Base-by-base conservation (phyloP, 2,888 invertebrate species). In the Pogonocherus hispidulus region DNA sequence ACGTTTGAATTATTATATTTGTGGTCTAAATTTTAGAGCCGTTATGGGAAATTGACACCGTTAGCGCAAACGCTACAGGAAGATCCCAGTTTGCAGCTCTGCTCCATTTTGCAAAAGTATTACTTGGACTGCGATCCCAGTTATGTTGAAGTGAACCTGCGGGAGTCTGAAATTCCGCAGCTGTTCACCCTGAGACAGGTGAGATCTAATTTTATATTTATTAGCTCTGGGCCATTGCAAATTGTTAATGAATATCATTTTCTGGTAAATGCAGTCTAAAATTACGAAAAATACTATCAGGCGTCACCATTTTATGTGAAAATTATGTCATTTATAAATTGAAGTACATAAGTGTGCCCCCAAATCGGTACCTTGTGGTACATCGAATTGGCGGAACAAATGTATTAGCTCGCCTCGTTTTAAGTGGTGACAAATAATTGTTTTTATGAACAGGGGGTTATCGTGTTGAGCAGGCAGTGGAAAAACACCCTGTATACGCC, bases 401-500 rank as follows among this genome's bases (percentile, higher is more conserved):
- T n/a, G n/a, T n/a, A n/a, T n/a, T n/a, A n/a, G n/a, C n/a, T n/a
- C n/a, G n/a, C n/a, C n/a, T n/a, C n/a, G n/a, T n/a, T n/a, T n/a
- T n/a, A n/a, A n/a, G 4, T 32, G 9, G 8, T 5, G 11, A 8
- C 11, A 2, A 32, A 11, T 11, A 2, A 2, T 32, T 9, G 32
- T 44, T 67, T 67, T 70, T 66, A 57, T 77, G 79, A 83, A 60
- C 82, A 94, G 93, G 98, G 98, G 23, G 94, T 98, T n/a, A 94
- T 98, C 82, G 98, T 98, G 22, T 87, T 98, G 63, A 96, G 96
- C 80, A 90, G 98, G 0, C 98, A 98, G 83, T 98, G 98, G 98
- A 98, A 98, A 86, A 97, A 96, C 84, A 94, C 96, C 2, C 87
- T 98, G 18, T 97, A 98, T 84, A 97, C 97, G 75, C 98, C 98